A percentile compares a stretch with the other conserved stretches of the same genome.
Conservation (phyloP, 2,888 invertebrate genomes). For the Sipunculus nudus region DNA sequence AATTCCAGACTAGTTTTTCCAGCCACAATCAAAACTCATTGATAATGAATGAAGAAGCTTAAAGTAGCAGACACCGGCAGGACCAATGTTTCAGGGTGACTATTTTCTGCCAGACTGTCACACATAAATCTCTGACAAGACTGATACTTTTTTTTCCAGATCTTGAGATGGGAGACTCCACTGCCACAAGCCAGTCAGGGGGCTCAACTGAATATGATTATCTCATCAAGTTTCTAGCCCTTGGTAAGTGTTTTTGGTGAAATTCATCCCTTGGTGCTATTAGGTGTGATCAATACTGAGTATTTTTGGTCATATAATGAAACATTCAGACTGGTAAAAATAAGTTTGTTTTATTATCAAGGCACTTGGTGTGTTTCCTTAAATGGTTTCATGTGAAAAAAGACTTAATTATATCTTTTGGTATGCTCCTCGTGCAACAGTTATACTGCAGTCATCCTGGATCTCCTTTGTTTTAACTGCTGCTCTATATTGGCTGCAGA, state of each 20-base stretch:
- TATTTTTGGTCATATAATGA: background rate
- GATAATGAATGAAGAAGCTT: too few species aligned
- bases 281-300: background rate
- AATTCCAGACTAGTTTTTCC: too few species aligned
- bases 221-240: conserved; percentile 88
- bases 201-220: conserved; percentile 82
- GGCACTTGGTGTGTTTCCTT: background rate
- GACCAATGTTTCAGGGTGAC: too few species aligned
- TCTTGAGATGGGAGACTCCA: conserved; percentile 51
- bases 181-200: conserved; percentile 37
- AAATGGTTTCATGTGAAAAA: background rate
- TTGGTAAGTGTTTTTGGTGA: conserved; percentile 72
- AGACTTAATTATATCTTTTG: background rate
- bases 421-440: too few species aligned
- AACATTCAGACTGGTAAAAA: background rate
- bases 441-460: too few species aligned
- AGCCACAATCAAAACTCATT: too few species aligned
- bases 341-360: background rate
- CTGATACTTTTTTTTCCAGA: too few species aligned
- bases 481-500: too few species aligned
- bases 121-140: too few species aligned
- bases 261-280: background rate
- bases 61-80: too few species aligned
- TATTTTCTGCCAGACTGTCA: too few species aligned
- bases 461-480: too few species aligned